Conservation (phyloP, 2,113 vertebrate genomes). For the human (Homo sapiens) region DNA sequence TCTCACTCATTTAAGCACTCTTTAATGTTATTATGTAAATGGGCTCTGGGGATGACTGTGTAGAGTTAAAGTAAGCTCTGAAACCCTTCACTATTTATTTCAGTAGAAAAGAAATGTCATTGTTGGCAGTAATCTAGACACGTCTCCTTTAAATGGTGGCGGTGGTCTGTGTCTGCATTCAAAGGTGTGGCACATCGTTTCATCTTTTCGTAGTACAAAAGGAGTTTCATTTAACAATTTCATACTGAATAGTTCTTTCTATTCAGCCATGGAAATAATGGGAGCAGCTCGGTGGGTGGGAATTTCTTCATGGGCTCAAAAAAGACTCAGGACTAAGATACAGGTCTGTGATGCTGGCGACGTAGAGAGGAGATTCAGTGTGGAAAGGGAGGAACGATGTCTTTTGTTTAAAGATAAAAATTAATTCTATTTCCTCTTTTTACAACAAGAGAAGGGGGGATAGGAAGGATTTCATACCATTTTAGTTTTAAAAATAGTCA, state of each 20-base stretch:
- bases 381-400: background rate
- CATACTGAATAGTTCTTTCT: conserved; percentile 12
- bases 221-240: conserved; percentile 31
- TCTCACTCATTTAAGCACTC: background rate
- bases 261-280: conserved; percentile 33
- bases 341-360: background rate
- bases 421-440: conserved; percentile 27
- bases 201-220: background rate
- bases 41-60: background rate
- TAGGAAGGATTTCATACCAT: background rate
- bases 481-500: conserved; percentile 15
- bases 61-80: background rate
- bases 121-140: background rate
- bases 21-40: background rate
- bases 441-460: background rate
- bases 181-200: background rate
- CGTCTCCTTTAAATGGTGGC: background rate
- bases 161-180: background rate
- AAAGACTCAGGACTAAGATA: background rate
- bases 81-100: background rate
- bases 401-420: conserved; percentile 26
- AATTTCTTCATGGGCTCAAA: conserved; percentile 23
- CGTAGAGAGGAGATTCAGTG: background rate
- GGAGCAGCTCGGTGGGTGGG: background rate
- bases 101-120: background rate